Evolutionary conservation across 2,888 invertebrate genomes (phyloP).

Genomic region (Meliscaeva auricollis): DNA sequence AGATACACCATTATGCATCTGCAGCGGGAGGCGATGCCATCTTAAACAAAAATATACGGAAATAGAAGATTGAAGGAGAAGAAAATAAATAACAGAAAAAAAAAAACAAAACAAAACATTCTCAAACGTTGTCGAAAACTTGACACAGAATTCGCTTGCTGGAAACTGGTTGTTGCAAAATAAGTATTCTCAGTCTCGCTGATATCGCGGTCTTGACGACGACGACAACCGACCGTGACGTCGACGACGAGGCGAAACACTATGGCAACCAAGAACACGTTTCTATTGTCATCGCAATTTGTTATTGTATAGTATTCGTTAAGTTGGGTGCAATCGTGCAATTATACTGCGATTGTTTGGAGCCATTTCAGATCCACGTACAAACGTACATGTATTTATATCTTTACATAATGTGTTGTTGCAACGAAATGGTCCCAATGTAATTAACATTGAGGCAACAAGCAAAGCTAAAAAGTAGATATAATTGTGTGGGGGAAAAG

Average conservation of each 20-base stretch:
- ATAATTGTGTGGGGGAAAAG: too few species aligned
- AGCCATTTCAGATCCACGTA: not conserved
- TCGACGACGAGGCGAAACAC: not conserved
- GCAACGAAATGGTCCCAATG: not conserved
- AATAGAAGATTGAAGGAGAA: conserved; percentile 16
- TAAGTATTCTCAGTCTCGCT: conserved; percentile 49
- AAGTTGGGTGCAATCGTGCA: conserved; percentile 1
- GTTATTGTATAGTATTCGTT: not conserved
- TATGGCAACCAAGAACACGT: conserved; percentile 23
- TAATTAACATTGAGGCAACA: conserved; percentile 18
- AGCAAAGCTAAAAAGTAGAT: not conserved
- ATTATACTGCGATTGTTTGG: conserved; percentile 21
- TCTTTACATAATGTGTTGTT: not conserved
- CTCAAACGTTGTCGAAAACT: conserved; percentile 64
- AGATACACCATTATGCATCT: not conserved
- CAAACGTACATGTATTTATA: not conserved
- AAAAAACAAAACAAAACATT: conserved; percentile 28
- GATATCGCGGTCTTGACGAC: conserved; percentile 7
- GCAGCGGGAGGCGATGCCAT: conserved; percentile 1
- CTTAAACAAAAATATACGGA: conserved; percentile 4
- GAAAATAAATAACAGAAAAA: conserved; percentile 9
- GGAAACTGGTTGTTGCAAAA: conserved; percentile 64
- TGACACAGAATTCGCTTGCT: conserved; percentile 67
- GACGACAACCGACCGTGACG: not conserved
- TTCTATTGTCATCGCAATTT: conserved; percentile 30